phyloP scores from a whole-genome alignment of 2,888 invertebrate species.

The Steromphala cineraria region DNA sequence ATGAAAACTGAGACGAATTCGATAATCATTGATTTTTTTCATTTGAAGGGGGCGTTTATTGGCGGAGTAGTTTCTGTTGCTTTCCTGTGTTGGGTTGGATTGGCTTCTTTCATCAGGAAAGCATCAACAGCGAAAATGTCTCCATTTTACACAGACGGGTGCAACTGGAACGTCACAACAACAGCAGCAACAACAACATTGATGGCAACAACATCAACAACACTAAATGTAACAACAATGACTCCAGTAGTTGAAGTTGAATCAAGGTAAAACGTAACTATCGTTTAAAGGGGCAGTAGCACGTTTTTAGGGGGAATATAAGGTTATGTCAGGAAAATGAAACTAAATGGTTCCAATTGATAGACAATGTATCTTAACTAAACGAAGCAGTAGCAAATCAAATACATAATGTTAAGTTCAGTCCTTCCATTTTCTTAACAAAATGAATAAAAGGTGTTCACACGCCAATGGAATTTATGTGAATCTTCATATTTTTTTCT shows the following conservation, averaged over 20 bases:
- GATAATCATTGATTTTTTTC: background rate
- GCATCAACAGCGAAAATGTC: background rate
- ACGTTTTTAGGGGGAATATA: too few species aligned
- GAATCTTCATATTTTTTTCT: too few species aligned
- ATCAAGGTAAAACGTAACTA: background rate
- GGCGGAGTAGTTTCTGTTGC: background rate
- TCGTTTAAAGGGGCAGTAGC: too few species aligned
- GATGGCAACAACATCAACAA: background rate
- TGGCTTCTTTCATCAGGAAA: conserved; percentile 10
- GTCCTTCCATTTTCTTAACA: too few species aligned
- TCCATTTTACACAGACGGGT: conserved; percentile 6
- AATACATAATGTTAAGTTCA: too few species aligned
- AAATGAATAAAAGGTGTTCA: too few species aligned
- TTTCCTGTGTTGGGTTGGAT: conserved; percentile 19
- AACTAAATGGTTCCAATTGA: too few species aligned
- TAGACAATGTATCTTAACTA: too few species aligned
- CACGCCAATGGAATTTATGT: too few species aligned
- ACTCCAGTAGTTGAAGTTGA: background rate
- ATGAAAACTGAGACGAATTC: too few species aligned
- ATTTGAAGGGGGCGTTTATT: conserved; percentile 3
- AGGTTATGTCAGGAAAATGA: too few species aligned
- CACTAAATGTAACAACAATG: background rate
- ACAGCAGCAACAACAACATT: background rate
- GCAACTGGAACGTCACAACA: conserved; percentile 27
- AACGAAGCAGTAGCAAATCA: too few species aligned